A percentile compares a stretch with the other conserved stretches of the same genome.
Evolutionary conservation across 2,113 vertebrate species (phyloP).

Genomic region (Astur gentilis): DNA sequence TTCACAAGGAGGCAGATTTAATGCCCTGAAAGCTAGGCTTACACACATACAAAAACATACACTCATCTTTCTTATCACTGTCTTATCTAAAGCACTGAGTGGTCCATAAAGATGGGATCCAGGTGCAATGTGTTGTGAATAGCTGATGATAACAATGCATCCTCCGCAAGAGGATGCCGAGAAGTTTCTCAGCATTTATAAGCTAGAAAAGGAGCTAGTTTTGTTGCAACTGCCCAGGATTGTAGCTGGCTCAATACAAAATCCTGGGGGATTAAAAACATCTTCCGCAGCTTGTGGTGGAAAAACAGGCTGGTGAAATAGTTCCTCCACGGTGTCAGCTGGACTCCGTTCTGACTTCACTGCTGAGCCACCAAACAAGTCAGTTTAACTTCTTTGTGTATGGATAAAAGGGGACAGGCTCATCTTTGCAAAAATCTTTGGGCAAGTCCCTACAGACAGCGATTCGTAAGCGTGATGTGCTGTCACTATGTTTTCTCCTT

Average conservation of each 20-base stretch:
- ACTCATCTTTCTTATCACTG: constrained; percentile 38
- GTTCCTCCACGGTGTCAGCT: background rate
- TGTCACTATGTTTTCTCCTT: background rate
- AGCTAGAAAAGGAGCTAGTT: background rate
- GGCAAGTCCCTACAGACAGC: background rate
- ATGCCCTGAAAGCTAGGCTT: background rate
- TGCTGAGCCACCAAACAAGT: background rate
- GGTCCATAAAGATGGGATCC: background rate
- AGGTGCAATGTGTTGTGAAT: background rate
- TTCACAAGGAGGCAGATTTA: constrained; percentile 39
- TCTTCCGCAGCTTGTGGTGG: background rate
- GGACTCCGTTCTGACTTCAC: background rate
- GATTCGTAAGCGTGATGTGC: background rate
- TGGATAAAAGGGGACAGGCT: background rate
- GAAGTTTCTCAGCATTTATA: background rate
- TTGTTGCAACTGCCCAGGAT: background rate
- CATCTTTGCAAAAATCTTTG: background rate
- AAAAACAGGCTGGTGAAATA: background rate
- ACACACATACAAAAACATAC: constrained; percentile 7
- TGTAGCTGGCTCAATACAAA: background rate
- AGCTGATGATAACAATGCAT: background rate
- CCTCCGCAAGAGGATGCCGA: background rate
- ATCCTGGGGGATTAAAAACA: background rate
- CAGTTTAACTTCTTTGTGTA: background rate
- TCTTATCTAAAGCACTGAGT: background rate